phyloP scores from a whole-genome alignment of 2,797 vertebrate genomes.

The Holocentrus rufus region DNA sequence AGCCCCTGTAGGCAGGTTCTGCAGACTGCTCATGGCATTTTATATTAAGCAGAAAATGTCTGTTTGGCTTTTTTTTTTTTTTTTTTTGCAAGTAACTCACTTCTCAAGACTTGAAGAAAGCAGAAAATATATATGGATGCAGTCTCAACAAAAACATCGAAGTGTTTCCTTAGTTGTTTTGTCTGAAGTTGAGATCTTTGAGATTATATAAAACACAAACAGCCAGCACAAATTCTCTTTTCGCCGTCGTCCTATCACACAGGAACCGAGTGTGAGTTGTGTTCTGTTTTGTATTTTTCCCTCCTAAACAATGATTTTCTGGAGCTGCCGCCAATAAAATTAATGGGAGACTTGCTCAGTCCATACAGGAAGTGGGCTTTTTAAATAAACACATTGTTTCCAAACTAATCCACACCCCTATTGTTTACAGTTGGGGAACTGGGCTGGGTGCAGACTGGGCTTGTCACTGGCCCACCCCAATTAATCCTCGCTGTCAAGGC shows the following conservation, averaged over 20 bases:
- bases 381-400: constrained; percentile 91
- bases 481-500: constrained; percentile 73
- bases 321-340: constrained; percentile 82
- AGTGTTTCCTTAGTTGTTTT: constrained; percentile 65
- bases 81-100: constrained; percentile 49
- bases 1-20: constrained; percentile 70
- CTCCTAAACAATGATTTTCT: constrained; percentile 83
- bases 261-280: constrained; percentile 77
- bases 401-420: constrained; percentile 86
- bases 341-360: constrained; percentile 84
- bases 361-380: constrained; percentile 84
- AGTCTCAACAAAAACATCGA: constrained; percentile 74
- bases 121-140: constrained; percentile 42
- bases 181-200: constrained; percentile 61
- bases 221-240: constrained; percentile 65
- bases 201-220: constrained; percentile 69
- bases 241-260: constrained; percentile 70
- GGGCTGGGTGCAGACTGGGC: constrained; percentile 74
- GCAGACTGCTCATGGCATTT: constrained; percentile 71
- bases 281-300: constrained; percentile 70
- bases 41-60: constrained; percentile 69
- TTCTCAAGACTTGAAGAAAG: constrained; percentile 62
- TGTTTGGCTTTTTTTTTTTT: constrained; percentile 56
- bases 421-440: constrained; percentile 85
- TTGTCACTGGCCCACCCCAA: constrained; percentile 68